A percentile compares a stretch with the other conserved stretches of the same genome.
These are phyloP conservation scores for Hylia prasina DNA, from an alignment of 2,113 vertebrate genomes.

Conservation along the genomic window DNA sequence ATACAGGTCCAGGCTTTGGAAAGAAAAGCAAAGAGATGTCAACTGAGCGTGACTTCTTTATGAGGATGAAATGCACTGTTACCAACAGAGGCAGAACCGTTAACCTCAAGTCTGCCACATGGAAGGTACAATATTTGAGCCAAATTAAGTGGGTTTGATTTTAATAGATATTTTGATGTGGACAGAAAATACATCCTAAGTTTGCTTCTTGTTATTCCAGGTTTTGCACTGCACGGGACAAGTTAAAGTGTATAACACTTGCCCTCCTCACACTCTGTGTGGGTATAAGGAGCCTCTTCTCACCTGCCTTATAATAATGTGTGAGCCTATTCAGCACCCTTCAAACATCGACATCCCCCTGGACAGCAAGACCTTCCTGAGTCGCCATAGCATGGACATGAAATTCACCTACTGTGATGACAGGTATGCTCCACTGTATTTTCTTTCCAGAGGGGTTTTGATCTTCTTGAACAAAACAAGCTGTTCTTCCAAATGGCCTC, in stretches of 20 bases:
- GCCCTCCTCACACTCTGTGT: slow-evolving; percentile 77
- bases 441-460: not conserved
- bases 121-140: slow-evolving; percentile 82
- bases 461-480: not conserved
- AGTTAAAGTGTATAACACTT: slow-evolving; percentile 75
- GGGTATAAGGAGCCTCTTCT: slow-evolving; percentile 87
- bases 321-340: slow-evolving; percentile 91
- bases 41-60: slow-evolving; percentile 87
- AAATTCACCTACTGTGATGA: slow-evolving; percentile 94
- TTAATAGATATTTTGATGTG: not conserved
- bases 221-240: slow-evolving; percentile 92
- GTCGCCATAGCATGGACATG: slow-evolving; percentile 98
- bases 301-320: slow-evolving; percentile 89
- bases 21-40: slow-evolving; percentile 82
- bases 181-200: not conserved
- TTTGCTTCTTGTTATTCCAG: slow-evolving; percentile 64
- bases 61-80: slow-evolving; percentile 93
- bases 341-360: slow-evolving; percentile 90
- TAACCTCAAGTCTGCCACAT: slow-evolving; percentile 91
- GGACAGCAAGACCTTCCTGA: slow-evolving; percentile 91
- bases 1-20: slow-evolving; percentile 76
- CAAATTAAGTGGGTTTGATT: not conserved
- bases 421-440: slow-evolving; percentile 69
- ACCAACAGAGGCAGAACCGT: slow-evolving; percentile 88
- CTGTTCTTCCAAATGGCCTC: not conserved